Evolutionary conservation across 2,113 vertebrate genomes (phyloP).

Genomic region (Ranitomeya variabilis): DNA sequence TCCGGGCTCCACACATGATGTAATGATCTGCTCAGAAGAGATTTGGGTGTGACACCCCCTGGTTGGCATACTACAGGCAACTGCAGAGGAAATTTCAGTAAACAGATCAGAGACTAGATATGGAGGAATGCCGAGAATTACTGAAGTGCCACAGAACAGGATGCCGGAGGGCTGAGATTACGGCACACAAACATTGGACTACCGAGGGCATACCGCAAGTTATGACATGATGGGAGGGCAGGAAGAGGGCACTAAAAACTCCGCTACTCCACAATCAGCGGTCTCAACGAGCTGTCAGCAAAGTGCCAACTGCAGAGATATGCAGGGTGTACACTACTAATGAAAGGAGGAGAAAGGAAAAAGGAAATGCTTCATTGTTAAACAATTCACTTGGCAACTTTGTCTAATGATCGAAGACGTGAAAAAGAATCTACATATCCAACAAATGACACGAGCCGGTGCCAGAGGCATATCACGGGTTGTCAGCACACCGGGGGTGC

Average conservation of each 20-base stretch:
- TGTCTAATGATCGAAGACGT: not conserved
- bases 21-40: constrained; percentile 3
- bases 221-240: not conserved
- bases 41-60: constrained; percentile 8
- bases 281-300: not conserved
- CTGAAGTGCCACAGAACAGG: constrained; percentile 33
- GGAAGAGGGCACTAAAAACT: not conserved
- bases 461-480: too few relatives aligned
- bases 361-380: not conserved
- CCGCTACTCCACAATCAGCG: not conserved
- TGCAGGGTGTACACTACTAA: not conserved
- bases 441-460: not conserved
- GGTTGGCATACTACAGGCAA: constrained; percentile 5
- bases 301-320: not conserved
- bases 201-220: not conserved
- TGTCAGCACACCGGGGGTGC: too few relatives aligned
- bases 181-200: constrained; percentile 46
- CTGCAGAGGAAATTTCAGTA: constrained; percentile 44
- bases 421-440: not conserved
- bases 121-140: not conserved
- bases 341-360: not conserved
- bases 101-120: constrained; percentile 40
- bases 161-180: constrained; percentile 46
- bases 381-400: not conserved
- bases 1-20: not conserved